These are phyloP conservation scores for Hypotaenidia philippensis DNA, from an alignment of 2,797 vertebrate species.

Conservation along the genomic window DNA sequence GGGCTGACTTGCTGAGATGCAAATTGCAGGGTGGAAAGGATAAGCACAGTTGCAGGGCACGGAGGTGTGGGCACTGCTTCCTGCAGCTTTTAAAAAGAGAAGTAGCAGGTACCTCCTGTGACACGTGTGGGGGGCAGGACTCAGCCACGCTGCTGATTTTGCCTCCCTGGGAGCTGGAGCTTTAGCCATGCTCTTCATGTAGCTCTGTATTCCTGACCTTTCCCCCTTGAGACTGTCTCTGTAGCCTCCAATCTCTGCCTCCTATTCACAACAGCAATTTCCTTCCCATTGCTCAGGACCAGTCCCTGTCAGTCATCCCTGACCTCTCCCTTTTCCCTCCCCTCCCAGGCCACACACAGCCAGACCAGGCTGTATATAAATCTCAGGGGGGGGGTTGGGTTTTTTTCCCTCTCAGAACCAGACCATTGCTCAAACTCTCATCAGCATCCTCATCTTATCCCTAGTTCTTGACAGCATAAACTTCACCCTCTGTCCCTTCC, in stretches of 20 bases:
- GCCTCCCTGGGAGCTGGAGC: neutral
- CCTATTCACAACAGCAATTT: slow-evolving; percentile 32
- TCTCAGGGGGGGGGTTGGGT: neutral
- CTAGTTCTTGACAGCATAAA: neutral
- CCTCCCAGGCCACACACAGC: neutral
- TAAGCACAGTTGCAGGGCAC: neutral
- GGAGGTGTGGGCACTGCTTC: neutral
- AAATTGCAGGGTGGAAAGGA: neutral
- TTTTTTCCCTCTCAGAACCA: neutral
- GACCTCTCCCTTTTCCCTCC: neutral
- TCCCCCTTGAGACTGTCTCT: neutral
- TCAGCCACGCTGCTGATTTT: neutral
- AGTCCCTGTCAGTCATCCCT: neutral
- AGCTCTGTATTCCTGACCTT: neutral
- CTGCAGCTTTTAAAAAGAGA: neutral
- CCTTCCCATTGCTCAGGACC: neutral
- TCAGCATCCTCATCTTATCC: neutral
- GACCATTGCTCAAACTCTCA: neutral
- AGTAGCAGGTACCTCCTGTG: neutral
- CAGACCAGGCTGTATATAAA: neutral
- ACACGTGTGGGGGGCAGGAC: neutral
- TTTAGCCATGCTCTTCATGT: neutral
- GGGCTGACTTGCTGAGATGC: neutral
- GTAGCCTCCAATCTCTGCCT: neutral
- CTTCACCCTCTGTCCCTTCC: neutral